These are phyloP conservation scores for Caenorhabditis uteleia DNA, from an alignment of 2,888 invertebrate species.

Conservation along the genomic window DNA sequence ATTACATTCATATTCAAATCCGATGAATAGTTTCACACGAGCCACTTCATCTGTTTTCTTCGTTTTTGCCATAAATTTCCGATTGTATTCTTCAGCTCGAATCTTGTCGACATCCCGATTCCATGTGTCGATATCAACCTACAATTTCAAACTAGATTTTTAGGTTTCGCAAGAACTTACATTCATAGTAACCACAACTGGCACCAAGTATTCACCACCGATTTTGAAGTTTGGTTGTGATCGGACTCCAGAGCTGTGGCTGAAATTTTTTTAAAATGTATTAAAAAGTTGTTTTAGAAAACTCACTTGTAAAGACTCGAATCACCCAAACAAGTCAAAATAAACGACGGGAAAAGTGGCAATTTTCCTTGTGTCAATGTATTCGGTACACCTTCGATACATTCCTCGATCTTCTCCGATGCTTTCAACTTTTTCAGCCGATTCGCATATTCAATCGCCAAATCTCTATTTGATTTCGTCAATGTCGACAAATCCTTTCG, in stretches of 20 bases:
- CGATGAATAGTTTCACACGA: constrained; percentile 77
- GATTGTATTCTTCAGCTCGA: constrained; percentile 20
- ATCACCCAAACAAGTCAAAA: constrained; percentile 85
- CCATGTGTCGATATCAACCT: constrained; percentile 32
- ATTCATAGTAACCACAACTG: constrained; percentile 81
- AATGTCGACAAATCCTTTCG: too few species aligned
- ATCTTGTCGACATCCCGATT: constrained; percentile 36
- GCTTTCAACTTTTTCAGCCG: constrained; percentile 11
- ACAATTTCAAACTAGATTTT: constrained; percentile 5
- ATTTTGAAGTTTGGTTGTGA: constrained; percentile 90
- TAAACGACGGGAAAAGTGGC: constrained; percentile 89
- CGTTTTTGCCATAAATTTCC: constrained; percentile 9
- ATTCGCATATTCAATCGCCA: constrained; percentile 15
- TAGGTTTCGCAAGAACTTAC: too few species aligned
- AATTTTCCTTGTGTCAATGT: constrained; percentile 78
- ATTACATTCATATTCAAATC: constrained; percentile 95
- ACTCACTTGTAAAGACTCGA: constrained; percentile 81
- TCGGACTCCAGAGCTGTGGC: constrained; percentile 76
- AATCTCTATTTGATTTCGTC: constrained; percentile 4
- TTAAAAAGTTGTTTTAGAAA: constrained; percentile 1
- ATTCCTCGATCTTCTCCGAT: constrained; percentile 69
- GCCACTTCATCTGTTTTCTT: constrained; percentile 8
- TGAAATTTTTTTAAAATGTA: constrained; percentile 7
- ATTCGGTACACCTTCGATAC: constrained; percentile 89
- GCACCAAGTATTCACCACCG: constrained; percentile 87